phyloP scores from a whole-genome alignment of 2,888 invertebrate species.

The Plagiodera versicolora region DNA sequence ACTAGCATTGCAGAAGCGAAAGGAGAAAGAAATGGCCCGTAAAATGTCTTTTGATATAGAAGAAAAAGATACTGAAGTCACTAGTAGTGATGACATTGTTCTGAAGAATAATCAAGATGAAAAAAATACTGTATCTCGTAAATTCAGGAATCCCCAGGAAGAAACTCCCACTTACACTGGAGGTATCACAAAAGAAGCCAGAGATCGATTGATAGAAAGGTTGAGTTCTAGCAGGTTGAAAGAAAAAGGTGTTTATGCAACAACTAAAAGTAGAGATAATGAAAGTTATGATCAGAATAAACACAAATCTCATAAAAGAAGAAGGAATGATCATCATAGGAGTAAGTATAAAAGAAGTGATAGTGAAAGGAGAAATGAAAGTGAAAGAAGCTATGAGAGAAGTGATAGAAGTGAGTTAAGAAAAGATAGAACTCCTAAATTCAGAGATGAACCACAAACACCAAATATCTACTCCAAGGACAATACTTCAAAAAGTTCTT shows the following conservation, averaged over 20 bases:
- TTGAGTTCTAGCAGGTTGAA: slow-evolving; percentile 58
- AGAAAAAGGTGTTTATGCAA: slow-evolving; percentile 72
- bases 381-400: slow-evolving; percentile 44
- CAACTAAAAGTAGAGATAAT: slow-evolving; percentile 59
- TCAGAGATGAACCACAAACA: slow-evolving; percentile 85
- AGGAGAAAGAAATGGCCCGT: slow-evolving; percentile 62
- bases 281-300: slow-evolving; percentile 34
- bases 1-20: slow-evolving; percentile 75
- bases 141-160: slow-evolving; percentile 76
- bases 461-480: slow-evolving; percentile 69
- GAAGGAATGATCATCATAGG: slow-evolving; percentile 40
- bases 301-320: slow-evolving; percentile 39
- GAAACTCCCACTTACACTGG: slow-evolving; percentile 96
- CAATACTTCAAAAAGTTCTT: slow-evolving; percentile 69
- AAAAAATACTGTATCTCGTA: slow-evolving; percentile 55
- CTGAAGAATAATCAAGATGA: slow-evolving; percentile 36
- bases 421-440: slow-evolving; percentile 59
- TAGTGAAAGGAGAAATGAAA: slow-evolving; percentile 45
- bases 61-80: slow-evolving; percentile 56
- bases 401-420: slow-evolving; percentile 49
- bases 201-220: slow-evolving; percentile 71
- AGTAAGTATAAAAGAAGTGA: slow-evolving; percentile 19
- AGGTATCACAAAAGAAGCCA: slow-evolving; percentile 80
- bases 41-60: slow-evolving; percentile 65
- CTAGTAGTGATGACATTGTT: slow-evolving; percentile 38